Conservation (phyloP, 2,113 vertebrate species). For the Phainopepla nitens region DNA sequence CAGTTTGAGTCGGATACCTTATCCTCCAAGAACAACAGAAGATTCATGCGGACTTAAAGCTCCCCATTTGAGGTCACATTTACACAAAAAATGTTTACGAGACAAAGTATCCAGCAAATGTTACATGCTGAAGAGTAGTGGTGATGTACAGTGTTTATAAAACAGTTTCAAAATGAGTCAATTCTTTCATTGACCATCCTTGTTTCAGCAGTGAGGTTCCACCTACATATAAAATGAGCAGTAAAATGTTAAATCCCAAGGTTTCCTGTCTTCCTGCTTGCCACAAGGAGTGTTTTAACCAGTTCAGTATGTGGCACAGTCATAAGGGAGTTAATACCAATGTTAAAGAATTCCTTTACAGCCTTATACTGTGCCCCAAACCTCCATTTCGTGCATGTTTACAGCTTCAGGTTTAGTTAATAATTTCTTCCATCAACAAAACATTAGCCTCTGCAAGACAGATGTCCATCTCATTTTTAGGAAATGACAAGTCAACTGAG, state of each 20-base stretch:
- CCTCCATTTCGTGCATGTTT: neutral
- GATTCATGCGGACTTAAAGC: neutral
- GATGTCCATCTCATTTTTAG: neutral
- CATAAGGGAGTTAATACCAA: neutral
- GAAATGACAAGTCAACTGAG: slow-evolving; percentile 21
- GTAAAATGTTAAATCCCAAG: neutral
- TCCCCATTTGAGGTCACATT: neutral
- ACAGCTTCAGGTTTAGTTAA: slow-evolving; percentile 10
- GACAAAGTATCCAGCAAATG: neutral
- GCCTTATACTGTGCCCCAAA: neutral
- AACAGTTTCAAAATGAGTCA: neutral
- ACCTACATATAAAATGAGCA: neutral
- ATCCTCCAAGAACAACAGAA: neutral
- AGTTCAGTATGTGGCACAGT: neutral
- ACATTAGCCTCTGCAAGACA: neutral
- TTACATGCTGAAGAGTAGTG: neutral
- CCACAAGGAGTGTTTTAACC: neutral
- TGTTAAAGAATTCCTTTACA: neutral
- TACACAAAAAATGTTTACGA: neutral
- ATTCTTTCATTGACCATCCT: neutral
- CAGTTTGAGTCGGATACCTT: fast-evolving
- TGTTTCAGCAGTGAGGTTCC: neutral
- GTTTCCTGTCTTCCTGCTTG: neutral
- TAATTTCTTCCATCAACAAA: slow-evolving; percentile 28
- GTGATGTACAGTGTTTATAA: neutral